A percentile compares a stretch with the other conserved stretches of the same genome.
phyloP scores from a whole-genome alignment of 2,113 vertebrate species.

The Brachirus orientalis region DNA sequence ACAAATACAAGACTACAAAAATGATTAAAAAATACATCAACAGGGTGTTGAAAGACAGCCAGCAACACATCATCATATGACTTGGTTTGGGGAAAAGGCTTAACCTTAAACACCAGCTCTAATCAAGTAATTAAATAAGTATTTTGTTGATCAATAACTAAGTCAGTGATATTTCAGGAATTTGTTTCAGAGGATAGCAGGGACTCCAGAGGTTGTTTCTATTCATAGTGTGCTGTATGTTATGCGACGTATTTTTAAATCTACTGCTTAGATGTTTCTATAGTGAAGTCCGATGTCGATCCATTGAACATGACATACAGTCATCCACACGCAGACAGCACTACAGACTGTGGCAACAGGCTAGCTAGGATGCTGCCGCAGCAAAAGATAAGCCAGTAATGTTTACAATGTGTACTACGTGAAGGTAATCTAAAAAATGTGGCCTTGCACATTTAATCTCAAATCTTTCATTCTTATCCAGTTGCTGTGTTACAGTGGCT shows the following conservation, averaged over 20 bases:
- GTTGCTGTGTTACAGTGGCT: background rate
- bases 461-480: background rate
- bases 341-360: conserved; percentile 34
- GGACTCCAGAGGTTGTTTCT: conserved; percentile 35
- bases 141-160: conserved; percentile 35
- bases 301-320: background rate
- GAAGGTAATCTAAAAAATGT: conserved; percentile 33
- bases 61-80: no score
- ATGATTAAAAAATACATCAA: no score
- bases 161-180: conserved; percentile 67
- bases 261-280: conserved; percentile 62
- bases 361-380: conserved; percentile 36
- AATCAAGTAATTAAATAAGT: conserved; percentile 32
- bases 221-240: conserved; percentile 65
- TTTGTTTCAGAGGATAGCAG: conserved; percentile 37
- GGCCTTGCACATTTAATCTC: conserved; percentile 35
- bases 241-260: conserved; percentile 72
- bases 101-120: no score
- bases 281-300: conserved; percentile 43
- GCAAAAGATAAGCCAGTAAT: conserved; percentile 27
- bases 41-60: no score
- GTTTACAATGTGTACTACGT: conserved; percentile 17
- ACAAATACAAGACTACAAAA: no score
- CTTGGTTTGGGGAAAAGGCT: no score
- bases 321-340: background rate